Evolutionary conservation across 2,797 vertebrate species (phyloP).

Genomic region (Sorex maritimensis): DNA sequence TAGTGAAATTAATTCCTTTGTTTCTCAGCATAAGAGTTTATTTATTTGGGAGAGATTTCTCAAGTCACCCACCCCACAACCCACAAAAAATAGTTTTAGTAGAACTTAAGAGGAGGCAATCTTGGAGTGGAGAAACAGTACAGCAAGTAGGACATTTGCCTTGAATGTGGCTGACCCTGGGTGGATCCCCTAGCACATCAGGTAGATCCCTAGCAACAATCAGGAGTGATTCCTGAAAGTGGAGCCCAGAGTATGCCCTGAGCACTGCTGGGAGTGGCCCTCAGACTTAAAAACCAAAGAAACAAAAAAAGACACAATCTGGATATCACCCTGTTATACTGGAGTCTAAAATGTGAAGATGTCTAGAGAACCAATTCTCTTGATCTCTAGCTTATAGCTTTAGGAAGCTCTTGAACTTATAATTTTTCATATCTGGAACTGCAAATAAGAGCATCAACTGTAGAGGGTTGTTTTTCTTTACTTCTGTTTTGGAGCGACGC

Average conservation of each 20-base stretch:
- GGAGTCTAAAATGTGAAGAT: slow-evolving; percentile 12
- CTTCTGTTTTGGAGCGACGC: too few species aligned
- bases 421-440: not conserved
- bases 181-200: too few species aligned
- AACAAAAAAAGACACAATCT: too few species aligned
- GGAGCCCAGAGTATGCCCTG: too few species aligned
- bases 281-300: too few species aligned
- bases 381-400: not conserved
- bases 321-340: not conserved
- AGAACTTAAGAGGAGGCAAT: not conserved
- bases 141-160: too few species aligned
- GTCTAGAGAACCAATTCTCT: not conserved
- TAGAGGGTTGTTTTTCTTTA: not conserved
- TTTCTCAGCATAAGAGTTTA: slow-evolving; percentile 27
- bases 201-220: too few species aligned
- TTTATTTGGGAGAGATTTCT: too few species aligned
- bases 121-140: too few species aligned
- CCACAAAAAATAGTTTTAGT: not conserved
- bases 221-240: too few species aligned
- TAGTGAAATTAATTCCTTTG: slow-evolving; percentile 30
- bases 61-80: not conserved
- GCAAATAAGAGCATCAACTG: not conserved
- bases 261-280: too few species aligned
- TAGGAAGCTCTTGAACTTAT: not conserved
- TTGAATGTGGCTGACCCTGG: too few species aligned